These are phyloP conservation scores for Glaucidium brasilianum DNA, from an alignment of 2,113 vertebrate species.

Conservation along the genomic window DNA sequence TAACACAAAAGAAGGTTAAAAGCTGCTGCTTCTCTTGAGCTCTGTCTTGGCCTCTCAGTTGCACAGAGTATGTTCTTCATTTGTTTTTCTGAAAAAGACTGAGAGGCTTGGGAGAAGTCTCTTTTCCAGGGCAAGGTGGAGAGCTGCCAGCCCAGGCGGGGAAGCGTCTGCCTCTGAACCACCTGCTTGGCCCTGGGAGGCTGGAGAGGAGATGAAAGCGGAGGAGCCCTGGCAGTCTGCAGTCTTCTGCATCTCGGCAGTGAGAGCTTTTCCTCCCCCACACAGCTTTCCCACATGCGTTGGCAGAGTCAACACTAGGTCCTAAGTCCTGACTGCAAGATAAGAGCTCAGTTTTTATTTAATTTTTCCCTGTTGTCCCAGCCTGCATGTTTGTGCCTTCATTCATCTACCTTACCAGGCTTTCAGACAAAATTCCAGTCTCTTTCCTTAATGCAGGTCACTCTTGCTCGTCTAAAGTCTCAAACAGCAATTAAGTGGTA, in stretches of 20 bases:
- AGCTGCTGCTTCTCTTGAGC: neutral
- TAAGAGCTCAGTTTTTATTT: neutral
- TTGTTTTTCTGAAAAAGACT: neutral
- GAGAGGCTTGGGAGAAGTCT: neutral
- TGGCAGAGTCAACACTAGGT: neutral
- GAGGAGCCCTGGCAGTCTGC: neutral
- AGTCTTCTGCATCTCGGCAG: neutral
- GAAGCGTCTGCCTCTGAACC: neutral
- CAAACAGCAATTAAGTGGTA: neutral
- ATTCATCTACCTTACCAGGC: neutral
- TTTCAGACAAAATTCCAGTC: neutral
- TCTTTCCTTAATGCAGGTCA: neutral
- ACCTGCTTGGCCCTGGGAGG: neutral
- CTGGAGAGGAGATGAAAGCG: neutral
- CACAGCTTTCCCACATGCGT: neutral
- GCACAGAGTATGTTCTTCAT: neutral
- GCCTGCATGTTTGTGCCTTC: neutral
- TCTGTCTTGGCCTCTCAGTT: neutral
- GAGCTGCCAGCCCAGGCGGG: neutral
- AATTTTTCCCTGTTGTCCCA: neutral
- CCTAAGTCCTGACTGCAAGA: neutral
- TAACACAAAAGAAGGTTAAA: neutral
- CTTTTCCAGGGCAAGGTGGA: neutral
- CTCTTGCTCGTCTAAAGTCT: neutral
- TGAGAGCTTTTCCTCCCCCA: neutral